Conservation (phyloP, 2,797 vertebrate genomes). For the Darevskia mixta region DNA sequence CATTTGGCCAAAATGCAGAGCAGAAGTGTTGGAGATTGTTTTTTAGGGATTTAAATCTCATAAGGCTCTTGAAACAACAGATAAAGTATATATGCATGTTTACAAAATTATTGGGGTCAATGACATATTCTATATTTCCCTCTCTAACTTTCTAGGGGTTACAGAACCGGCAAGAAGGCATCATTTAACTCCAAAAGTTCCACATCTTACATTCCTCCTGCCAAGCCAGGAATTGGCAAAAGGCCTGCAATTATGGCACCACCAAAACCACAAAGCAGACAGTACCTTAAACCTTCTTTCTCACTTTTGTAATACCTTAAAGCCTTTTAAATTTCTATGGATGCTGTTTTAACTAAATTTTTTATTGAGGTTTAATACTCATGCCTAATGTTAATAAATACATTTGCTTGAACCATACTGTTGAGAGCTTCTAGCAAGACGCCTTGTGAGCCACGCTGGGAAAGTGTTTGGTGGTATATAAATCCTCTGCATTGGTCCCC, state of each 20-base stretch:
- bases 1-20: neutral
- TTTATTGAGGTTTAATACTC: conserved; percentile 47
- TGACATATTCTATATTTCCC: neutral
- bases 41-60: neutral
- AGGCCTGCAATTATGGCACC: conserved; percentile 79
- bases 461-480: neutral
- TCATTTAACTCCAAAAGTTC: neutral
- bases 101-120: neutral
- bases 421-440: neutral
- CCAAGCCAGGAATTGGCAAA: neutral
- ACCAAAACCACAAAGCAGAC: conserved; percentile 71
- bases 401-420: neutral
- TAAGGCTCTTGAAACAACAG: neutral
- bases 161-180: conserved; percentile 37
- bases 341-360: neutral
- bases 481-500: neutral
- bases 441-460: neutral
- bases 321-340: neutral
- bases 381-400: conserved; percentile 47
- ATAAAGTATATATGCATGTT: neutral
- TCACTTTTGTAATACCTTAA: conserved; percentile 39
- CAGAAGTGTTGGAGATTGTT: neutral
- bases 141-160: conserved; percentile 52
- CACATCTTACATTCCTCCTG: accelerated
- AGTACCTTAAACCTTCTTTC: conserved; percentile 75